These are phyloP conservation scores for Therioaphis trifolii DNA, from an alignment of 2,888 invertebrate species.

Conservation along the genomic window DNA sequence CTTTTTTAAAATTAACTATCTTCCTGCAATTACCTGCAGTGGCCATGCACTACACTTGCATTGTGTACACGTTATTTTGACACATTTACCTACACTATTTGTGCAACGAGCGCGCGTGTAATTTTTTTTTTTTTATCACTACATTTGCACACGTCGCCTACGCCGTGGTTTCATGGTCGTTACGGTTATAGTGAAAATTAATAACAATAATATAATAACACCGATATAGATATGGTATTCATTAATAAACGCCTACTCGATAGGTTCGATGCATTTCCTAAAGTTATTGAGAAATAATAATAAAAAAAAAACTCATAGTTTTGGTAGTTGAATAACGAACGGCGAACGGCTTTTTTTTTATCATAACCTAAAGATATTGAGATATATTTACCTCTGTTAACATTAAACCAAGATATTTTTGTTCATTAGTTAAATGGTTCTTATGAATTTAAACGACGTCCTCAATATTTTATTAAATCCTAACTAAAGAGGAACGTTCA, in stretches of 20 bases:
- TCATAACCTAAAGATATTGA: too few species aligned
- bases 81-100: neutral
- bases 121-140: neutral
- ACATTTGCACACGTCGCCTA: neutral
- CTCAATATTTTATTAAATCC: too few species aligned
- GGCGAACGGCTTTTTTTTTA: too few species aligned
- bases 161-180: neutral
- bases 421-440: too few species aligned
- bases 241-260: slow-evolving; percentile 45
- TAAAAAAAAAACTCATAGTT: too few species aligned
- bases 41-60: neutral
- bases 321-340: too few species aligned
- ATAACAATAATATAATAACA: neutral
- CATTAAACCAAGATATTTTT: too few species aligned
- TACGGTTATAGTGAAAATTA: too few species aligned
- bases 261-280: slow-evolving; percentile 61
- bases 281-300: neutral
- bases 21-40: neutral
- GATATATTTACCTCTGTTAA: too few species aligned
- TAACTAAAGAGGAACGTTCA: too few species aligned
- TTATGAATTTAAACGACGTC: too few species aligned
- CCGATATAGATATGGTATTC: neutral
- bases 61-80: neutral
- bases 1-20: neutral
- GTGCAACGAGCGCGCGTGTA: neutral